Percentiles rank a stretch among this genome's conserved stretches.
These are phyloP conservation scores for Neodiprion pinetum DNA, from an alignment of 1,140 invertebrate genomes.

Conservation along the genomic window DNA sequence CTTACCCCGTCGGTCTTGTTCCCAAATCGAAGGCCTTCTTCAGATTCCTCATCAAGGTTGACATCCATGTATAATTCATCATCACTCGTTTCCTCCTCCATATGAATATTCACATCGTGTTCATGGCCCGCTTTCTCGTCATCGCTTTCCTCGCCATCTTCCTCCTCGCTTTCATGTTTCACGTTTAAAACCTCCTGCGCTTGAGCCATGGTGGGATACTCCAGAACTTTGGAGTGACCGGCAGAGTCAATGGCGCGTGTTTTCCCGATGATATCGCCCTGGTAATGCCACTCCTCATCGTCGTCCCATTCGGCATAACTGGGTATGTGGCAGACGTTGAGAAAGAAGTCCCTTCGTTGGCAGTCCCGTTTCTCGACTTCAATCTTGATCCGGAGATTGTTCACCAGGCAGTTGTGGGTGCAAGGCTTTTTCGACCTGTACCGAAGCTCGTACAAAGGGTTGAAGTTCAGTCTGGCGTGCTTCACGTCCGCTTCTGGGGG, in stretches of 20 bases:
- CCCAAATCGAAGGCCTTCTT: neutral
- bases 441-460: neutral
- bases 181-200: neutral
- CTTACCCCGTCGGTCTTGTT: too few species aligned
- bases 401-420: neutral
- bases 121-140: neutral
- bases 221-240: neutral
- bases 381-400: neutral
- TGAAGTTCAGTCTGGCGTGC: neutral
- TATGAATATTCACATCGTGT: too few species aligned
- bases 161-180: neutral
- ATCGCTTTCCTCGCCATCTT: neutral
- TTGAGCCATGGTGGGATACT: neutral
- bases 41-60: neutral
- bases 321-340: neutral
- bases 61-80: too few species aligned
- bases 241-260: neutral
- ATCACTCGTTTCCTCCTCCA: too few species aligned
- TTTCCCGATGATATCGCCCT: neutral
- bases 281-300: neutral
- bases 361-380: neutral
- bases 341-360: neutral
- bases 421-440: neutral
- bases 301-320: neutral
- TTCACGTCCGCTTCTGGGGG: neutral